A percentile compares a stretch with the other conserved stretches of the same genome.
Evolutionary conservation across 2,113 vertebrate genomes (phyloP).

Genomic region (Halichoerus grypus): DNA sequence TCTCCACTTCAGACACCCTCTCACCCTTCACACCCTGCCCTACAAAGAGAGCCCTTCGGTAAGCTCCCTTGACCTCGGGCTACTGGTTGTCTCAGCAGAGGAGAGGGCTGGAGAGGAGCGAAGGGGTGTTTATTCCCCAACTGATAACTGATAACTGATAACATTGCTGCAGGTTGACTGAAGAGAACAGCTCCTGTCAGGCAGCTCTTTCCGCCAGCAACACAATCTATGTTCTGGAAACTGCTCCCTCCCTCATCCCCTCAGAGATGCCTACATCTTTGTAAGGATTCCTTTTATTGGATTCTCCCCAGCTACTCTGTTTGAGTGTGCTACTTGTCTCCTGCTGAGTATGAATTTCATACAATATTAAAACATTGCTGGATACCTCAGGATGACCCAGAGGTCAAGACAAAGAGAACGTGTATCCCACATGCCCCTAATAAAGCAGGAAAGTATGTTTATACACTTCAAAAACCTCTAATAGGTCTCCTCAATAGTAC

Average conservation of each 20-base stretch:
- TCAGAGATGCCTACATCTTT: background rate
- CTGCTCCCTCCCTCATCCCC: background rate
- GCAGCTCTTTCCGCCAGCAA: background rate
- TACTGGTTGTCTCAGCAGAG: background rate
- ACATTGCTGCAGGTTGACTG: background rate
- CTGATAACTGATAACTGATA: too few species aligned
- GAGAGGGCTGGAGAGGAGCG: background rate
- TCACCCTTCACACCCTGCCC: background rate
- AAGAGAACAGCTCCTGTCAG: background rate
- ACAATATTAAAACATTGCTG: background rate
- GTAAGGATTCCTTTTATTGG: background rate
- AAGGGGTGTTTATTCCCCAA: background rate
- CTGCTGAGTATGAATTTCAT: background rate
- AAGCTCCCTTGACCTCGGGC: background rate
- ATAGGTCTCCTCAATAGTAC: background rate
- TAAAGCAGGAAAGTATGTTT: background rate
- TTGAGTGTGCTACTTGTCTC: background rate
- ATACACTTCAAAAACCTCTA: background rate
- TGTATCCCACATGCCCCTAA: background rate
- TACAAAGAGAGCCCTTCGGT: background rate
- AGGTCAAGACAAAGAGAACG: background rate
- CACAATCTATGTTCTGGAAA: background rate
- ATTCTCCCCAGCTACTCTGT: background rate
- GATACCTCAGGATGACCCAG: background rate
- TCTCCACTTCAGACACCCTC: background rate